Base-by-base conservation (phyloP, 2,797 vertebrate species). In the Hydrocynus forskahlii region DNA sequence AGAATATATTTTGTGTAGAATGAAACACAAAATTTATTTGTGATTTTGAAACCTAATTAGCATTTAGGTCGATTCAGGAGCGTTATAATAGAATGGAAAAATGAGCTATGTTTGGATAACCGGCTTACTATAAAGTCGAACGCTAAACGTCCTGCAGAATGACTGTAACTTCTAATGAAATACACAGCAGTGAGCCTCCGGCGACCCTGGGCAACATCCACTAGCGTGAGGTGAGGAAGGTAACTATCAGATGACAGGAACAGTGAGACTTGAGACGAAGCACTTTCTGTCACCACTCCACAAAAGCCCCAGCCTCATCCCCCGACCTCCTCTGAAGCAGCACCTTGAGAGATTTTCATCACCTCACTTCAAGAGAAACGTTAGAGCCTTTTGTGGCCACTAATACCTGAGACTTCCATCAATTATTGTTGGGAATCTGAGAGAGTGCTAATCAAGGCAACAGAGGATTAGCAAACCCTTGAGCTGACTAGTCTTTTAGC, bases 321-420 rank as follows among this genome's bases (percentile, higher is more conserved):
- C 67, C 68, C 38, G 8, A 64, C 70, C 55, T 78, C 86, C 5
- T 17, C 76, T 83, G 84, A 83, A 35, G 81, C 78, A 84, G 74
- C 83, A 81, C 86, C 84, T 88, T 85, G 78, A 80, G 82, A 85
- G 77, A 91, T 88, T 91, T 88, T 93, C 91, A 92, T 88, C 89
- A 86, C 89, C 84, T 90, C 86, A 73, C 86, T 83, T 81, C 78
- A 16, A 25, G 73, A 85, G 89, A 87, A 92, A 93, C 90, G 88
- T 89, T 89, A 90, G 88, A 91, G 87, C 85, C 70, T 82, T 92
- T 92, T 91, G 90, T 92, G 85, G 75, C 79, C 82, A 87, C 91
- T 89, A 93, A 92, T 89, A 87, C 89, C 81, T 87, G 83, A 86
- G 86, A 82, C 84, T 87, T 81, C 86, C 79, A 83, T 90, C 87